Base-by-base conservation (phyloP, 2,797 vertebrate species). In the Lepidocolaptes lacrymiger region DNA sequence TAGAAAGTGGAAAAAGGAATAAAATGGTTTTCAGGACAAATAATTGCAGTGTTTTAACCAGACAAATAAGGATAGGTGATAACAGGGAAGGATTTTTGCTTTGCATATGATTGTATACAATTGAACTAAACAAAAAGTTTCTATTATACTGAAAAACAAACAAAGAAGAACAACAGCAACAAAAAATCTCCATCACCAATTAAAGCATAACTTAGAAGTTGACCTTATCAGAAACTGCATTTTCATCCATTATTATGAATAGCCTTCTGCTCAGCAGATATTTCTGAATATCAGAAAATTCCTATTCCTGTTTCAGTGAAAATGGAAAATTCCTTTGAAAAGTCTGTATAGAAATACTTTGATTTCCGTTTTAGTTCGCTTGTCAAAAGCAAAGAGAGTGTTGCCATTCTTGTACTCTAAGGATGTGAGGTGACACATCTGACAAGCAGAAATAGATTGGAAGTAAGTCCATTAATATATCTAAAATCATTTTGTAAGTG, bases 391-490 rank as follows among this genome's bases (percentile, higher is more conserved):
- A 80, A 85, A 89, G 61, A 94, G 55, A 91, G 10, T 88, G 85
- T 96, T 96, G 44, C 87, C 94, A 51, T 96, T 96, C 93, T 94
- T 85, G 62, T 95, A 80, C 76, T 89, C 68, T 27, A 55, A 84
- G 89, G 79, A 96, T 96, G 62, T 67, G 76, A 96, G 89, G 89
- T 96, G 96, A 95, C 96, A 96, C 49, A 91, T 95, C 79, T 97
- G 96, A 95, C 95, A 95, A 88, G 94, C 62, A 95, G 89, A 91
- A 95, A 93, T 91, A 97, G 91, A 95, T 95, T 96, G 94, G 93
- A 91, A 95, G 88, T 87, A 92, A 79, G 95, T 94, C 93, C 95
- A 95, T 97, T 96, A 97, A 96, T 96, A 95, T 95, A 95, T 73
- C 90, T 95, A 84, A 96, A 91, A 93, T 94, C 27, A 90, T 96